Percentiles rank a stretch among this genome's conserved stretches.
phyloP scores from a whole-genome alignment of 1,140 invertebrate genomes.

The Trichonephila clavipes region DNA sequence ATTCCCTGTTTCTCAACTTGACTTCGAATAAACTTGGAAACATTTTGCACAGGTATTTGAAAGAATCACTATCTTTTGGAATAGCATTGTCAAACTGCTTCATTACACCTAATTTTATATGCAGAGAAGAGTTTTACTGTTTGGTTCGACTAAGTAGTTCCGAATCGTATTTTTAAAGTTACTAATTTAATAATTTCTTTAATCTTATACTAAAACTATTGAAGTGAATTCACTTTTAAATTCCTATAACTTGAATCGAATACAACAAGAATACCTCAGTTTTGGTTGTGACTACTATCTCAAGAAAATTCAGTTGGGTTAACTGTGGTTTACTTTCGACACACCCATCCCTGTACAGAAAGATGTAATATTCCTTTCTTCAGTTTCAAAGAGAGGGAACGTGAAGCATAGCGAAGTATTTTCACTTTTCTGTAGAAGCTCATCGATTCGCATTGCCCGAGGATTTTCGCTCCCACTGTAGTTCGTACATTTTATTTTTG shows the following conservation, averaged over 20 bases:
- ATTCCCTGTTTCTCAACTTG: no score
- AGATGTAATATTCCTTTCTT: slow-evolving; percentile 6
- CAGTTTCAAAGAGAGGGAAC: background rate
- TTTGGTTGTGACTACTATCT: background rate
- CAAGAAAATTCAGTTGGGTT: background rate
- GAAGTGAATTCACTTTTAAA: no score
- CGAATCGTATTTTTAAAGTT: no score
- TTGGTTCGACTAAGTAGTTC: no score
- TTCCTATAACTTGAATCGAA: background rate
- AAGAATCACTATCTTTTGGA: no score
- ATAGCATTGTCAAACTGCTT: no score
- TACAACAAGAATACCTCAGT: background rate
- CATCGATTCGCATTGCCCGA: slow-evolving; percentile 25
- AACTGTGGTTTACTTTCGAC: background rate
- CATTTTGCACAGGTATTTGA: no score
- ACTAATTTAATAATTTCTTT: no score
- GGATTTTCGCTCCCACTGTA: background rate
- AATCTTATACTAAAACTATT: no score
- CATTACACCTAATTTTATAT: no score
- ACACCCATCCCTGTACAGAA: background rate
- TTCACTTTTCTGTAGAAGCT: slow-evolving; percentile 29
- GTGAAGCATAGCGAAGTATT: background rate
- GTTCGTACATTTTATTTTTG: slow-evolving; percentile 9
- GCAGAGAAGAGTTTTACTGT: no score
- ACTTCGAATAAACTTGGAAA: no score